Conservation (phyloP, 64 coral and sea anemone species). For the Anthopleura sola region DNA sequence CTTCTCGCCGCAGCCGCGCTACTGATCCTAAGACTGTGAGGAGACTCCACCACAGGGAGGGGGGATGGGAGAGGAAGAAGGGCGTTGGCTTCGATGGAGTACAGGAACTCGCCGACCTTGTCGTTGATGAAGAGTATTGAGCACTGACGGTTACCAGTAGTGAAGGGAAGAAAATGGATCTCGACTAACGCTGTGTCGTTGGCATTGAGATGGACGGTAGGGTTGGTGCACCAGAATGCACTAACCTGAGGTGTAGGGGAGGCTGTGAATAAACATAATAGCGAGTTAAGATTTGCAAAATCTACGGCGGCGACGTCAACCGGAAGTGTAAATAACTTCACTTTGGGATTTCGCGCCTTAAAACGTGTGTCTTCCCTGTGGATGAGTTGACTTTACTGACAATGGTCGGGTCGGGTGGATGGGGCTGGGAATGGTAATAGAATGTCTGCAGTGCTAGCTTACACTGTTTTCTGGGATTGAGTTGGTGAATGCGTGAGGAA, state of each 20-base stretch:
- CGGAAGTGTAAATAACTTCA: no score
- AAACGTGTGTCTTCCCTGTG: no score
- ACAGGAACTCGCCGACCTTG: conserved; percentile 93
- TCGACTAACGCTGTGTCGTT: conserved; percentile 58
- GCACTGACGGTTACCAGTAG: conserved; percentile 81
- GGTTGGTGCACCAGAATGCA: conserved; percentile 76
- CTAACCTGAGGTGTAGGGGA: conserved; percentile 53
- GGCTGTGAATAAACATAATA: background rate
- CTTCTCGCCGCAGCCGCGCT: conserved; percentile 75
- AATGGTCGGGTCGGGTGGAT: background rate
- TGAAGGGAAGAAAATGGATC: conserved; percentile 89
- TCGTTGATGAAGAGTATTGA: conserved; percentile 98
- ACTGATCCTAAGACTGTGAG: conserved; percentile 83
- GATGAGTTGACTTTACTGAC: no score
- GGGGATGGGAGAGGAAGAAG: conserved; percentile 71
- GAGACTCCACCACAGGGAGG: conserved; percentile 63
- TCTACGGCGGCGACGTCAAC: no score
- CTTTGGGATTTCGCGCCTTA: no score
- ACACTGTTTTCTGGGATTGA: background rate
- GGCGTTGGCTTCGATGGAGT: conserved; percentile 85
- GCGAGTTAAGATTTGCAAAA: no score
- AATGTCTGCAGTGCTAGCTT: no score
- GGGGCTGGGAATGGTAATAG: background rate
- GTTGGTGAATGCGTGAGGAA: background rate
- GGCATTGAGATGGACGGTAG: conserved; percentile 59